Conservation (phyloP, 37 sponge, comb jelly and placozoan genomes). For the Ianthella basta region DNA sequence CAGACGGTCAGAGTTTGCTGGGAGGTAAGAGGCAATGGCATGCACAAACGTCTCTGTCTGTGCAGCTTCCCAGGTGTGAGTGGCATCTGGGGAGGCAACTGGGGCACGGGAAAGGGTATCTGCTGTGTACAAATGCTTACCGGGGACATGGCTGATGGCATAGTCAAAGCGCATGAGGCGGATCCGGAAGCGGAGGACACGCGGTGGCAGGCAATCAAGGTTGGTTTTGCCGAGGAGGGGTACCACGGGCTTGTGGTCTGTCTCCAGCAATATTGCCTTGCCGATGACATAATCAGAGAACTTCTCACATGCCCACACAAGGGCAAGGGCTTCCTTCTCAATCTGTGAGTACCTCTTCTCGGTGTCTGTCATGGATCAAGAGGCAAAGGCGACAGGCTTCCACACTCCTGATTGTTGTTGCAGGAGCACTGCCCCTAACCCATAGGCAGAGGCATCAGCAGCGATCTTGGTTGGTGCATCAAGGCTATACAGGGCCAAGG, state of each 20-base stretch:
- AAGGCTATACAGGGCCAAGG: not conserved
- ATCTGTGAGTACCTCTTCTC: not conserved
- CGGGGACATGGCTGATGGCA: too few relatives aligned
- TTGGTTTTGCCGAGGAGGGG: not conserved
- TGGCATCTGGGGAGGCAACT: too few relatives aligned
- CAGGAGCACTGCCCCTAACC: conserved; percentile 2
- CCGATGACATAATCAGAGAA: not conserved
- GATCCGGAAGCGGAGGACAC: too few relatives aligned
- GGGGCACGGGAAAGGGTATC: too few relatives aligned
- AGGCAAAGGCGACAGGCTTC: conserved; percentile 1
- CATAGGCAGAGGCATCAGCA: conserved; percentile 19
- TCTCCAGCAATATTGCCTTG: not conserved
- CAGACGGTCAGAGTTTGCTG: too few relatives aligned
- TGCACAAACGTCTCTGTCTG: too few relatives aligned
- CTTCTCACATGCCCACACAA: not conserved
- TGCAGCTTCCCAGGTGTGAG: too few relatives aligned
- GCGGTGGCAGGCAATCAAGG: too few relatives aligned
- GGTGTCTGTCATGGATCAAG: not conserved
- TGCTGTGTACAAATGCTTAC: too few relatives aligned
- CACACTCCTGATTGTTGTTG: not conserved
- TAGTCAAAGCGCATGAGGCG: too few relatives aligned
- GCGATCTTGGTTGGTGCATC: not conserved
- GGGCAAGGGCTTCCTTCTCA: conserved; percentile 10
- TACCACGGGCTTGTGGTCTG: conserved; percentile 11
- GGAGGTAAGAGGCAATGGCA: too few relatives aligned